Base-by-base conservation (phyloP, 37 sponge, comb jelly and placozoan genomes). In the Corticium candelabrum region DNA sequence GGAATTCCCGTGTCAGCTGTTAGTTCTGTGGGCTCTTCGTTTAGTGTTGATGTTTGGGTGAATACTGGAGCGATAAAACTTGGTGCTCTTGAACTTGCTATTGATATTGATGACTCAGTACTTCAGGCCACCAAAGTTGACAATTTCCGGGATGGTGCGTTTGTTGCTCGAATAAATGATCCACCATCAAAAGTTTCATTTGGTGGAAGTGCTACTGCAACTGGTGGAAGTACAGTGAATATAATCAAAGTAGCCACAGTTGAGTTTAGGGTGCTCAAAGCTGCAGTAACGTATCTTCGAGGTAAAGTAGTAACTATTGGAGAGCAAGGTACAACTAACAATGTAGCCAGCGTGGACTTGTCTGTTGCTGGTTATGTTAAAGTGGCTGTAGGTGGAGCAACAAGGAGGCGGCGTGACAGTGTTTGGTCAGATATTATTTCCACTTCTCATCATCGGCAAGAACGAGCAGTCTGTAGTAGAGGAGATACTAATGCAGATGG, bases 401-500 rank as follows among this genome's bases (percentile, higher is more conserved):
- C 62, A 50, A 11, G 62, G 21, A 50, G 21, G 62, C 62, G 62
- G 15, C 11, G 62, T 27, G 62, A 50, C 21, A 50, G 15, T 11
- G 15, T 50, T 50, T 50, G 15, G 62, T 50, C 62, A 21, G 62
- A 50, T 50, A 27, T 50, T 11, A 11, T 21, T 11, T 50, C 62
- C 21, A 11, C 15, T 27, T 27, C 15, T 50, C 62, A 21, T 11
- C 62, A 21, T 21, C 62, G 62, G 11, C n/a, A n/a, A n/a, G n/a
- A n/a, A n/a, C 62, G 62, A 27, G 62, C 62, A 50, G 21, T 50
- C 62, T 50, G 62, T 21, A 50, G 62, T 50, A 11, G 62, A 11
- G 73, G 73, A 7, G 73, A 70, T 70, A 15, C 31, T 4, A 70
- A 70, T 32, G 36, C 5, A 7, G 73, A 70, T 34, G 73, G 73